Evolutionary conservation across 2,888 invertebrate species (phyloP), one percentile per base, ranked within the genome.

Genomic region (Eupithecia vulgata): DNA sequence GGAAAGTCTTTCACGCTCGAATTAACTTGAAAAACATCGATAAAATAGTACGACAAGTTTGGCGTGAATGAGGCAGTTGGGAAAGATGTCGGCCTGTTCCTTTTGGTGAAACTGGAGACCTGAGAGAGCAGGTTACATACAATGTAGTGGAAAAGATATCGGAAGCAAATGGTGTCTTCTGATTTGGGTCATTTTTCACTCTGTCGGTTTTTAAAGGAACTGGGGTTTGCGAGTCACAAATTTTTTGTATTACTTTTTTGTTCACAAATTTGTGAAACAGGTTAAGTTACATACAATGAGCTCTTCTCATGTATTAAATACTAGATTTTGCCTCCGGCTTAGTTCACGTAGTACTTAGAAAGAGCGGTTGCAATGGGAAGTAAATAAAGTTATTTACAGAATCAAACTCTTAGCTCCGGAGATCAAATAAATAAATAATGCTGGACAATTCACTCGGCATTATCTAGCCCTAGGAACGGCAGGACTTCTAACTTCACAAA

Each of bases 1-100:
- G 17, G 66, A 67, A 71, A 66, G 35, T 67, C 59, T 57, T 65
- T 65, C 65, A 65, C 71, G 71, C 71, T 66, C 34, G 40, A 71
- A 42, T 65, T n/a, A 10, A 34, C 57, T 40, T 57, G 65, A 64
- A 66, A 66, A 72, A 72, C 68, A 65, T 34, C 57, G 59, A 68
- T 65, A 57, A 71, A 35, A 62, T 42, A 62, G 42, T n/a, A 34
- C 34, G 25, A 42, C 37, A 57, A 40, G 37, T 64, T n/a, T 42
- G 25, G 25, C 30, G 68, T 12, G 57, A 57, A 30, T 48, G 2
- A 8, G 64, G 34, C 64, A 64, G 64, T 37, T 37, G 21, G 37
- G 65, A 65, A 65, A n/a, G 25, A 21, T 6, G 21, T 21, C 12
- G 21, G 65, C 40, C 37, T 15, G 40, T 21, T 6, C 21, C 40